These are phyloP conservation scores for Listronotus oregonensis DNA, from an alignment of 1,140 invertebrate species.

Conservation along the genomic window DNA sequence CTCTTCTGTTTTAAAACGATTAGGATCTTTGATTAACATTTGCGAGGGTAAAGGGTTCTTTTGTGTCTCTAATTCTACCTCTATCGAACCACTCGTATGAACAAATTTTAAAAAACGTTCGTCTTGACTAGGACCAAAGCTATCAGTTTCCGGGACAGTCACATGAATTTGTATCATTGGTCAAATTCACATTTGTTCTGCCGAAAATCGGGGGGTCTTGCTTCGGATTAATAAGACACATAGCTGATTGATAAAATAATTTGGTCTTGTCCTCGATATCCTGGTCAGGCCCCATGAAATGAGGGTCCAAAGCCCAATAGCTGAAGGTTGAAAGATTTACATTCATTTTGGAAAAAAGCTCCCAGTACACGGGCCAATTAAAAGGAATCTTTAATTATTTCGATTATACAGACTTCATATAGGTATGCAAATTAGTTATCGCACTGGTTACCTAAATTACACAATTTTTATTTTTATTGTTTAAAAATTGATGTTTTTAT, in stretches of 20 bases:
- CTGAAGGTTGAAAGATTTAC: constrained; percentile 17
- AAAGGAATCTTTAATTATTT: no score
- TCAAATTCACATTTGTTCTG: neutral
- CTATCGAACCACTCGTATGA: constrained; percentile 14
- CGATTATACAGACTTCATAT: no score
- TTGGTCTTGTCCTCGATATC: constrained; percentile 19
- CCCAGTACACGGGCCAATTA: no score
- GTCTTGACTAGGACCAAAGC: neutral
- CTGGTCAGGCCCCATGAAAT: constrained; percentile 17
- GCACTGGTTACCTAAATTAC: no score
- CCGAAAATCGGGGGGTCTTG: constrained; percentile 23
- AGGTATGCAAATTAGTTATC: no score
- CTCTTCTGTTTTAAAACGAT: constrained; percentile 23
- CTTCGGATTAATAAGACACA: constrained; percentile 29
- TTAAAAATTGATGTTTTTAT: no score
- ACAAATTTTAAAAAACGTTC: constrained; percentile 24
- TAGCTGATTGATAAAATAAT: constrained; percentile 20
- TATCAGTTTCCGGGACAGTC: constrained; percentile 8
- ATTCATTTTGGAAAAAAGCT: constrained; percentile 8
- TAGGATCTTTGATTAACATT: constrained; percentile 16
- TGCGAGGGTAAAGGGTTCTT: constrained; percentile 23
- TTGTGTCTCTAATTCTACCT: constrained; percentile 14
- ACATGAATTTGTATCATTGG: neutral
- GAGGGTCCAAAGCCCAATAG: constrained; percentile 28
- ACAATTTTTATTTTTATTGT: no score